phyloP scores from a whole-genome alignment of 2,113 vertebrate species.

The Nothoprocta pentlandii region DNA sequence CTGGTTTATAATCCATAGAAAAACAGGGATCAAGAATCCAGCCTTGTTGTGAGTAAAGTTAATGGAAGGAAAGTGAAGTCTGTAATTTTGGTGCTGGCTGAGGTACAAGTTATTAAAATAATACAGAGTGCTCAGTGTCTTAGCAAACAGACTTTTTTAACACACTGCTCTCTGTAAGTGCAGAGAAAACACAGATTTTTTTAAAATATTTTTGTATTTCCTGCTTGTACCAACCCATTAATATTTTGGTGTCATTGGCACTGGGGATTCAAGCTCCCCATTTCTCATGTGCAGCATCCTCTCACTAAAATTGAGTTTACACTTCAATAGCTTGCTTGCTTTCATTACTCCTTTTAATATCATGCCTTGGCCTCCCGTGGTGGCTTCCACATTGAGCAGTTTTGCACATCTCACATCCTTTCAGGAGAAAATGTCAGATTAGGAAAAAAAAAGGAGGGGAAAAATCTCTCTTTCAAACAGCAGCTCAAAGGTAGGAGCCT shows the following conservation, averaged over 20 bases:
- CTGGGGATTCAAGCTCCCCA: constrained; percentile 16
- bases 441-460: not conserved
- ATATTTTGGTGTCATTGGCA: constrained; percentile 37
- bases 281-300: constrained; percentile 45
- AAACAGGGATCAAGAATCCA: not conserved
- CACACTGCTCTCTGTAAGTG: not conserved
- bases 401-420: constrained; percentile 42
- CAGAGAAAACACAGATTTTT: not conserved
- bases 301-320: constrained; percentile 50
- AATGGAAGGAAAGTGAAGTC: not conserved
- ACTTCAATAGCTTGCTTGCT: constrained; percentile 52
- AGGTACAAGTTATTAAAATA: constrained; percentile 20
- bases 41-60: not conserved
- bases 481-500: constrained; percentile 23
- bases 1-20: not conserved
- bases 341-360: constrained; percentile 68
- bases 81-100: not conserved
- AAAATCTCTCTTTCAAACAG: constrained; percentile 25
- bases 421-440: constrained; percentile 53
- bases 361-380: constrained; percentile 37
- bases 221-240: constrained; percentile 23
- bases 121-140: not conserved
- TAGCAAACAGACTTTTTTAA: not conserved
- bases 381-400: constrained; percentile 31
- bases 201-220: constrained; percentile 3